Evolutionary conservation across 2,797 vertebrate species (phyloP).

Genomic region (Cygnus olor): DNA sequence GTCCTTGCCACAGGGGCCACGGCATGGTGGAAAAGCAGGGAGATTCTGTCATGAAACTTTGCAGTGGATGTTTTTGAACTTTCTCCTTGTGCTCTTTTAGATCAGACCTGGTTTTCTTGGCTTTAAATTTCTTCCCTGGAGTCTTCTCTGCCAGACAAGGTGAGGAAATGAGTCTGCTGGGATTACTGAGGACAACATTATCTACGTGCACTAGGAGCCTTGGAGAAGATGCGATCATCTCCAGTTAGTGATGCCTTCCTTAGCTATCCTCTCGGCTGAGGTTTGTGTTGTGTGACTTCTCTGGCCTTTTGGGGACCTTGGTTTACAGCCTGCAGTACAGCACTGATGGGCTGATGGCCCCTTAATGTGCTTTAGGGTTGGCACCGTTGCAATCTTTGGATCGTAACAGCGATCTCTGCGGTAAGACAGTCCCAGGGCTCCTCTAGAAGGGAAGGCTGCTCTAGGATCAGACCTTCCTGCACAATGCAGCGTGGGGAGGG

Average conservation of each 20-base stretch:
- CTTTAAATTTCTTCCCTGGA: background rate
- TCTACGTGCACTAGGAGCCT: background rate
- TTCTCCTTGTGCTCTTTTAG: background rate
- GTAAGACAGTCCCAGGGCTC: background rate
- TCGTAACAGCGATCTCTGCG: background rate
- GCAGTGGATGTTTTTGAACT: background rate
- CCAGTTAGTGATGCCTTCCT: background rate
- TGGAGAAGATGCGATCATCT: background rate
- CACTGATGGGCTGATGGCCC: background rate
- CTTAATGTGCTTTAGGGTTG: background rate
- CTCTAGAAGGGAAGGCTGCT: background rate
- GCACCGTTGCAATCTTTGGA: background rate
- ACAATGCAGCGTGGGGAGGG: background rate
- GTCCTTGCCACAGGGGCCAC: background rate
- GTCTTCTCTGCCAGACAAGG: background rate
- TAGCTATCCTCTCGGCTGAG: background rate
- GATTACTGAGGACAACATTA: background rate
- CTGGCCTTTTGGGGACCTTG: background rate
- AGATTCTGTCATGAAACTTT: background rate
- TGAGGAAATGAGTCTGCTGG: background rate
- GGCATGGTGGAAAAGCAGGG: background rate
- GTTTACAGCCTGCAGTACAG: background rate
- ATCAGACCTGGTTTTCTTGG: background rate
- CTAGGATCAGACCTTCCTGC: background rate
- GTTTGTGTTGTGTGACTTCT: background rate